Conservation (phyloP, 2,113 vertebrate genomes). For the Alosa alosa region DNA sequence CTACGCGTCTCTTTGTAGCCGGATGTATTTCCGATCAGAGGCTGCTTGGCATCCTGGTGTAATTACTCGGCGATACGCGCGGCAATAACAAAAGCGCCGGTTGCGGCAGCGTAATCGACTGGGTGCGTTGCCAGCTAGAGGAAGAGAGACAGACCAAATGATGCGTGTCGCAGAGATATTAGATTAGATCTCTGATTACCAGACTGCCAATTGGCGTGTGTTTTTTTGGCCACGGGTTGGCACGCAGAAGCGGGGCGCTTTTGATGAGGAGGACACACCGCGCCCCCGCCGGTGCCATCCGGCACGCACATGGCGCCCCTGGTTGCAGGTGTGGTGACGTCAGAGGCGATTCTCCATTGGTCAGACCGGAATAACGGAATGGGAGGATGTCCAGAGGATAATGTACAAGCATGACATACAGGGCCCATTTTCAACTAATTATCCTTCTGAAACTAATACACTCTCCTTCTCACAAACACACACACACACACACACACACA, state of each 20-base stretch:
- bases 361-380: neutral
- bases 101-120: neutral
- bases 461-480: neutral
- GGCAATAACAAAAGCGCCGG: neutral
- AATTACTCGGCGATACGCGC: neutral
- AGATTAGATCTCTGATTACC: neutral
- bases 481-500: neutral
- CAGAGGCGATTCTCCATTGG: neutral
- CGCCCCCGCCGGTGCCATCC: neutral
- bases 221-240: neutral
- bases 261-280: neutral
- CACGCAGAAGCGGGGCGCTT: neutral
- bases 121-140: neutral
- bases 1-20: neutral
- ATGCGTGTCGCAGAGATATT: neutral
- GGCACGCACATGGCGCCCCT: neutral
- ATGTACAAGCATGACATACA: neutral
- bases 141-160: slow-evolving; percentile 17
- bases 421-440: neutral
- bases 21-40: neutral
- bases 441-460: neutral
- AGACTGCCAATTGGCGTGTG: slow-evolving; percentile 6
- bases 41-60: neutral
- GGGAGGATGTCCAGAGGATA: neutral
- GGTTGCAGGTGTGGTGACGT: neutral